Conservation (phyloP, 2,113 vertebrate species). For the Callaeas wilsoni region DNA sequence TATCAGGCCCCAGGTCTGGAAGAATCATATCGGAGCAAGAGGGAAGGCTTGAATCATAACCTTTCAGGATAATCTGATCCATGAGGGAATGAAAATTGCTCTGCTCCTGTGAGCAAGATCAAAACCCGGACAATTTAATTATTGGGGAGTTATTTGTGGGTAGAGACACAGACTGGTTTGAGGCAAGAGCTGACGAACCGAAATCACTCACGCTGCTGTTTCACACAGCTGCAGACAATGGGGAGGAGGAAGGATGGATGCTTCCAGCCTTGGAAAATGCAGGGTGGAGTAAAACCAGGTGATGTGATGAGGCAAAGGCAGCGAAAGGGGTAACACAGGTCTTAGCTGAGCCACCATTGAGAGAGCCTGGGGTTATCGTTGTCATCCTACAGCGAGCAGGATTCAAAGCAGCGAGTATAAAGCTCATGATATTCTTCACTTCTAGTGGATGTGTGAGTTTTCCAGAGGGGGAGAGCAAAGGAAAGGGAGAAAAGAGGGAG, state of each 20-base stretch:
- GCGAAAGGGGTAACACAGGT: background rate
- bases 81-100: slow-evolving; percentile 56
- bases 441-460: background rate
- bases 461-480: background rate
- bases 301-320: background rate
- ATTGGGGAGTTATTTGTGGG: slow-evolving; percentile 61
- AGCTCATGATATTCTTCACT: background rate
- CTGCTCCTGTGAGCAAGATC: slow-evolving; percentile 59
- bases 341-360: background rate
- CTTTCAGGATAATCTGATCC: slow-evolving; percentile 62
- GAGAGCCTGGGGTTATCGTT: background rate
- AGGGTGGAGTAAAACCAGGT: background rate
- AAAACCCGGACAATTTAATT: slow-evolving; percentile 71
- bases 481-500: background rate
- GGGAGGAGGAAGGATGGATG: background rate
- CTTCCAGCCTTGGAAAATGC: slow-evolving; percentile 39
- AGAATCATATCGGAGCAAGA: slow-evolving; percentile 32
- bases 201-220: background rate
- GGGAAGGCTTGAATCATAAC: slow-evolving; percentile 55
- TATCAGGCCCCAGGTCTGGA: slow-evolving; percentile 58
- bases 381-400: background rate
- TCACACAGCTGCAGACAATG: background rate
- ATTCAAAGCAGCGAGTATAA: background rate
- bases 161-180: background rate
- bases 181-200: background rate